These are phyloP conservation scores for Drosophila sordidapex DNA, from an alignment of 2,888 invertebrate species.

Conservation along the genomic window DNA sequence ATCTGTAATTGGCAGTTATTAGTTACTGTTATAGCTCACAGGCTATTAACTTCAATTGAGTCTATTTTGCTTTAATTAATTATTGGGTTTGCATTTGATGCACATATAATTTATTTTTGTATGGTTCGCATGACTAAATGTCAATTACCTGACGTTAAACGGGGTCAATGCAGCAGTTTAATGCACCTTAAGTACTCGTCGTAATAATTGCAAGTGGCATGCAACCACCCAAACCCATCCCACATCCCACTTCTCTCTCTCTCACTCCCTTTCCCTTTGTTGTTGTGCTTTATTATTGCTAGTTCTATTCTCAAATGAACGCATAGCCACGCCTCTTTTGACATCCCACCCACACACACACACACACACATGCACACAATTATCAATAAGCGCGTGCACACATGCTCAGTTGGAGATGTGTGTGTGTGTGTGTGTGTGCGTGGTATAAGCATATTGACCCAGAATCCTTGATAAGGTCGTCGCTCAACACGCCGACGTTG, in stretches of 20 bases:
- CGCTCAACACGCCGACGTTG: constrained; percentile 56
- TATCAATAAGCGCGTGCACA: constrained; percentile 16
- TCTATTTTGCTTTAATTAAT: background rate
- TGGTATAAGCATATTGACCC: constrained; percentile 73
- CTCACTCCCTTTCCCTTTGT: constrained; percentile 13
- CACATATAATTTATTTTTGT: background rate
- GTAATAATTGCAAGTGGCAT: constrained; percentile 26
- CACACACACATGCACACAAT: constrained; percentile 19
- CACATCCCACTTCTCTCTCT: background rate
- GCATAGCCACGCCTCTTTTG: constrained; percentile 27
- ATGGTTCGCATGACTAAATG: constrained; percentile 25
- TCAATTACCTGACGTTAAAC: constrained; percentile 53
- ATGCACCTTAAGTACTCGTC: constrained; percentile 58
- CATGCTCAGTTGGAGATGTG: constrained; percentile 2
- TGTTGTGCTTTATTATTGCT: constrained; percentile 21
- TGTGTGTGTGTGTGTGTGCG: constrained; percentile 18
- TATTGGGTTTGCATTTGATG: background rate
- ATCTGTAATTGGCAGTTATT: background rate
- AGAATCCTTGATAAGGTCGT: constrained; percentile 78
- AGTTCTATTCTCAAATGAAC: constrained; percentile 51
- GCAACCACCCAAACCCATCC: background rate
- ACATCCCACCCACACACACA: background rate
- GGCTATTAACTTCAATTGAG: background rate
- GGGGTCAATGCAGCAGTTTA: constrained; percentile 82
- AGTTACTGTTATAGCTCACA: background rate